Evolutionary conservation across 2,113 vertebrate species (phyloP).

Genomic region (Festucalex cinctus): DNA sequence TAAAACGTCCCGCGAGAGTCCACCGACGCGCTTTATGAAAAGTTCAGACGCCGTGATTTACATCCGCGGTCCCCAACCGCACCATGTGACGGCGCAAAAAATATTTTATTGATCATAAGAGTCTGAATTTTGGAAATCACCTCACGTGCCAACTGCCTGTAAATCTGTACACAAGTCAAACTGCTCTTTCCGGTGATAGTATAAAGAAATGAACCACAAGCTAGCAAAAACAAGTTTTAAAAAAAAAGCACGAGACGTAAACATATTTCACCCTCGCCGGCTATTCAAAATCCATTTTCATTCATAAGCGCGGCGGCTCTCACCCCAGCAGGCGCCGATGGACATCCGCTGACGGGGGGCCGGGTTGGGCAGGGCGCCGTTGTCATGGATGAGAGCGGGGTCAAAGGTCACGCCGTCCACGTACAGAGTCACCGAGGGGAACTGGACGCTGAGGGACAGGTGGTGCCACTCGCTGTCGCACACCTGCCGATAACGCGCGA

Average conservation of each 20-base stretch:
- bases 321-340: conserved; percentile 94
- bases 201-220: no score
- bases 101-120: background rate
- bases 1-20: background rate
- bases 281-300: conserved; percentile 22
- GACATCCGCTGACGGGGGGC: conserved; percentile 81
- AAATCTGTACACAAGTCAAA: no score
- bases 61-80: conserved; percentile 18
- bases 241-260: no score
- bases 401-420: conserved; percentile 95
- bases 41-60: conserved; percentile 19
- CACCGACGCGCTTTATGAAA: background rate
- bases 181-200: no score
- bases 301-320: background rate
- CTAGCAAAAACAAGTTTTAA: no score
- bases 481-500: conserved; percentile 70
- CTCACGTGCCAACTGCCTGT: no score
- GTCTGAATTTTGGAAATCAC: no score
- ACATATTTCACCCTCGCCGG: conserved; percentile 7
- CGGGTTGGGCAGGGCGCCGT: conserved; percentile 88
- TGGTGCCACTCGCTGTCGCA: conserved; percentile 98
- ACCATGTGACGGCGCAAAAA: background rate
- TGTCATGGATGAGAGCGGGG: conserved; percentile 95
- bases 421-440: conserved; percentile 90
- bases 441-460: conserved; percentile 92